These are phyloP conservation scores for Rhamnusium bicolor DNA, from an alignment of 2,888 invertebrate genomes.

Conservation along the genomic window DNA sequence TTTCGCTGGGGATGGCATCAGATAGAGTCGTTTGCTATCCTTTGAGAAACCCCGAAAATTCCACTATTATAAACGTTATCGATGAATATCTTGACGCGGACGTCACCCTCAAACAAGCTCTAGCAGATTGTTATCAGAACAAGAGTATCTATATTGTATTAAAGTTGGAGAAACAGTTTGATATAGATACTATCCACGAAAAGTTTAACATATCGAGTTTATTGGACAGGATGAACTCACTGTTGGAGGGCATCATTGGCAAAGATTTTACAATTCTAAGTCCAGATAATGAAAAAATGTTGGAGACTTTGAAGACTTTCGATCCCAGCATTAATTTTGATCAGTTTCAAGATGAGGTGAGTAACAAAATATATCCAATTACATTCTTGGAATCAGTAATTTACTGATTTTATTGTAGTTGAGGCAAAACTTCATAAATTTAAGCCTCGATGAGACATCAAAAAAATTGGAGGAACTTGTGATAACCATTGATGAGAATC, in stretches of 20 bases:
- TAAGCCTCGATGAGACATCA: slow-evolving; percentile 77
- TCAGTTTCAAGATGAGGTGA: slow-evolving; percentile 77
- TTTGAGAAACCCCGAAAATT: slow-evolving; percentile 72
- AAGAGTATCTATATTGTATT: slow-evolving; percentile 73
- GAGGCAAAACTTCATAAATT: slow-evolving; percentile 80
- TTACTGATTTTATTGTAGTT: slow-evolving; percentile 70
- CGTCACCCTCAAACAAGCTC: slow-evolving; percentile 74
- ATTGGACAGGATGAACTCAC: slow-evolving; percentile 72
- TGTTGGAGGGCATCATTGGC: slow-evolving; percentile 70
- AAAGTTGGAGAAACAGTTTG: slow-evolving; percentile 45
- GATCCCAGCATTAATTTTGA: slow-evolving; percentile 82
- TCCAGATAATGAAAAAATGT: slow-evolving; percentile 73
- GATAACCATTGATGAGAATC: slow-evolving; percentile 69
- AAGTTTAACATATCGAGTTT: slow-evolving; percentile 73
- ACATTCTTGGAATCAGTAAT: too few species aligned
- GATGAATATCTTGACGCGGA: slow-evolving; percentile 52
- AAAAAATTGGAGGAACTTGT: slow-evolving; percentile 75
- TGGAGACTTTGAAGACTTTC: slow-evolving; percentile 78
- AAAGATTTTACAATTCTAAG: slow-evolving; percentile 73
- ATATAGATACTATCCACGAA: slow-evolving; percentile 60
- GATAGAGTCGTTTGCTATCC: slow-evolving; percentile 86
- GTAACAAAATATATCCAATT: slow-evolving; percentile 1
- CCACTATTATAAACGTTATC: slow-evolving; percentile 46
- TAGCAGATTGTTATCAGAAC: slow-evolving; percentile 82
- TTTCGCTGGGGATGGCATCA: slow-evolving; percentile 79